These are phyloP conservation scores for Heterodera filipjevi DNA, from an alignment of 2,888 invertebrate species.

Conservation along the genomic window DNA sequence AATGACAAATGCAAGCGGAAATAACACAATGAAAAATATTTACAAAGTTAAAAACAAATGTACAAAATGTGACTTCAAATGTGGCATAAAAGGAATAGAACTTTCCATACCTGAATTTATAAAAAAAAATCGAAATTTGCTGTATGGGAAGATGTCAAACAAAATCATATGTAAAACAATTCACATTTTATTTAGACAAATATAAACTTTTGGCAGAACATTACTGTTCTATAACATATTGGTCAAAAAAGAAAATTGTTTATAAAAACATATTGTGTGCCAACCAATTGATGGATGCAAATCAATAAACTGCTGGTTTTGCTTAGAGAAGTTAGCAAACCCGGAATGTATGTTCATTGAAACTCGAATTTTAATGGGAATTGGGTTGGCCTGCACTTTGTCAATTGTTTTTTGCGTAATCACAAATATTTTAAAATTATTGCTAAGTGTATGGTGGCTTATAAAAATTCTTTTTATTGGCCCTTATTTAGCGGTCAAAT, in stretches of 20 bases:
- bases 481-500: not conserved
- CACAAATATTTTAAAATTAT: not conserved
- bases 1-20: not conserved
- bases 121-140: slow-evolving; percentile 10
- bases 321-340: not conserved
- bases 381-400: not conserved
- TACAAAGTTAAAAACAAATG: not conserved
- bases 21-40: not conserved
- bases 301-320: not conserved
- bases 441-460: not conserved
- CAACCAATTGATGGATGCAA: not conserved
- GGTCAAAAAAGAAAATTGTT: not conserved
- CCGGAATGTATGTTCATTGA: not conserved
- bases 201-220: not conserved
- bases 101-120: not conserved
- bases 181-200: not conserved
- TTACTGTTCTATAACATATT: not conserved
- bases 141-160: not conserved
- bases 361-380: slow-evolving; percentile 9
- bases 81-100: not conserved
- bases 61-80: not conserved
- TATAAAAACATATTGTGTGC: slow-evolving; percentile 2
- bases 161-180: not conserved
- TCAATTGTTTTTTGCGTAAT: not conserved
- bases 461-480: not conserved